phyloP scores from a whole-genome alignment of 2,888 invertebrate species.

The Cantharis flavilabris region DNA sequence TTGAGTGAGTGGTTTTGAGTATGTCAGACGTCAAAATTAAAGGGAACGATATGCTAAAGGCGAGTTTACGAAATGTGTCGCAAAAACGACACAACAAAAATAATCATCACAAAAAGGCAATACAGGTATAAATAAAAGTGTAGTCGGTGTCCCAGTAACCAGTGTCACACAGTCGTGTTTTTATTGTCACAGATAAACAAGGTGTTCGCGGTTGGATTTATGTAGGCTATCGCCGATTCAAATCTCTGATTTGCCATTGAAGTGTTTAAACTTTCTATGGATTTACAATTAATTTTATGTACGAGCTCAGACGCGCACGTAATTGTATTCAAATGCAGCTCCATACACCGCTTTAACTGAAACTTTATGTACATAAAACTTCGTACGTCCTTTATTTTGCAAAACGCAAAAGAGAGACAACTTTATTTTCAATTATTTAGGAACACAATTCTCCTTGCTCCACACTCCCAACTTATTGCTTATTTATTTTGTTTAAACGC shows the following conservation, averaged over 20 bases:
- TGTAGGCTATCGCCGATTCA: conserved; percentile 54
- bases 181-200: conserved; percentile 50
- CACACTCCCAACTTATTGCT: conserved; percentile 17
- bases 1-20: not conserved
- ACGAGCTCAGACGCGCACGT: conserved; percentile 50
- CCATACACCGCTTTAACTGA: conserved; percentile 13
- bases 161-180: conserved; percentile 45
- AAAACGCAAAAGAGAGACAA: conserved; percentile 10
- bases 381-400: conserved; percentile 22
- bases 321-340: conserved; percentile 55
- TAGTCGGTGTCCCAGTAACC: conserved; percentile 41
- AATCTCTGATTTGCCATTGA: conserved; percentile 56
- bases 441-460: conserved; percentile 26
- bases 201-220: conserved; percentile 55
- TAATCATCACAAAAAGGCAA: conserved; percentile 22
- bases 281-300: conserved; percentile 57
- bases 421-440: conserved; percentile 24
- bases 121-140: conserved; percentile 30
- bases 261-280: conserved; percentile 57
- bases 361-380: conserved; percentile 23
- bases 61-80: conserved; percentile 5
- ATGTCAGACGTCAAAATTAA: not conserved
- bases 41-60: not conserved
- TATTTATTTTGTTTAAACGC: conserved; percentile 30
- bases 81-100: conserved; percentile 35